A percentile compares a stretch with the other conserved stretches of the same genome.
Evolutionary conservation across 2,113 vertebrate genomes (phyloP).

Genomic region (Pristiophorus japonicus): DNA sequence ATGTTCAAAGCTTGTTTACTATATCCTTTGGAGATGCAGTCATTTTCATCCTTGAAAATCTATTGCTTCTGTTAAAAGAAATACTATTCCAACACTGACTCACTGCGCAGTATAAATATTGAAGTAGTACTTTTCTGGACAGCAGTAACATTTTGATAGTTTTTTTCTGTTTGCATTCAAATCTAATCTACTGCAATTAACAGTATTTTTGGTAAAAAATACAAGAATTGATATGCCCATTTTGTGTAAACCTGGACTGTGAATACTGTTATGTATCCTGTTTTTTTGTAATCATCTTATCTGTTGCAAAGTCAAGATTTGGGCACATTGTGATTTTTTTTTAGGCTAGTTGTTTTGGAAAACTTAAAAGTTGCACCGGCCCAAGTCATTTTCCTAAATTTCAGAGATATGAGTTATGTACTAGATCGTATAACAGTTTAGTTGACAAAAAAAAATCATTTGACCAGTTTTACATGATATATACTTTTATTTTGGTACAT

Average conservation of each 20-base stretch:
- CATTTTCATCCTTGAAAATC: neutral
- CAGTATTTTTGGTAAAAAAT: neutral
- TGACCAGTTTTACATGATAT: neutral
- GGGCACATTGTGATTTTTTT: neutral
- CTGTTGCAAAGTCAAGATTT: neutral
- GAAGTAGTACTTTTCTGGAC: conserved; percentile 15
- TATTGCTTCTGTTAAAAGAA: neutral
- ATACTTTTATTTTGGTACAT: neutral
- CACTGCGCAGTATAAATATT: neutral
- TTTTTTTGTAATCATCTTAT: neutral
- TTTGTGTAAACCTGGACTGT: neutral
- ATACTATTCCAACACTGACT: neutral
- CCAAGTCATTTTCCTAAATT: neutral
- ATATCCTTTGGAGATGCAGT: conserved; percentile 7
- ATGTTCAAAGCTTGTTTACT: conserved; percentile 28
- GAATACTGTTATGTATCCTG: neutral
- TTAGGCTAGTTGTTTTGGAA: neutral
- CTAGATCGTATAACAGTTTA: neutral
- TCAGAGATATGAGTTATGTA: neutral
- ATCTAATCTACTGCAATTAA: neutral
- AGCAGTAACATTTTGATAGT: neutral
- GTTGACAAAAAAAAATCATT: neutral
- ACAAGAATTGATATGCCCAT: neutral
- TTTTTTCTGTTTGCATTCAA: neutral
- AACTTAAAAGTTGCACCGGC: neutral